Evolutionary conservation across 2,888 invertebrate genomes (phyloP).

Genomic region (Tinea trinotella): DNA sequence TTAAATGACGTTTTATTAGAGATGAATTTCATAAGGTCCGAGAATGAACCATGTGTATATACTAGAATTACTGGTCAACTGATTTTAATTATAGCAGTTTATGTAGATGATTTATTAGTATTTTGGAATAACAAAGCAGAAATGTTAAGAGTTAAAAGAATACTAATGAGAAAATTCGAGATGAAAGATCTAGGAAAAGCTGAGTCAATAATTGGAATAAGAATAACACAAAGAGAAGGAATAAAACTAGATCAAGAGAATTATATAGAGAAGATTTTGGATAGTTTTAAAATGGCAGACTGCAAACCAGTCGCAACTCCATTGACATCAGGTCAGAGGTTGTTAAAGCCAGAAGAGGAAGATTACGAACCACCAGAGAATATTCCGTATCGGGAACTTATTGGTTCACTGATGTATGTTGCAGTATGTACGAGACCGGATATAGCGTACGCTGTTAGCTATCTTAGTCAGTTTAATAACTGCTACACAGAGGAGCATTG

Average conservation of each 20-base stretch:
- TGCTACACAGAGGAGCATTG: too few relatives aligned
- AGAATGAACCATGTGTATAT: slow-evolving; percentile 23
- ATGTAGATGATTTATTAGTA: background rate
- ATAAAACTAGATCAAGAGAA: background rate
- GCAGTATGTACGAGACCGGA: too few relatives aligned
- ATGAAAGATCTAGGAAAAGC: background rate
- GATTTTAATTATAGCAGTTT: background rate
- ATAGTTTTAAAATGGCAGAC: slow-evolving; percentile 19
- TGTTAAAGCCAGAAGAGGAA: slow-evolving; percentile 18
- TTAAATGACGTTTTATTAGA: background rate
- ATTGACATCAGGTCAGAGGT: slow-evolving; percentile 21
- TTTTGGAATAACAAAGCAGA: background rate
- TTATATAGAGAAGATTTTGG: background rate
- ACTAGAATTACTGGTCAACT: slow-evolving; percentile 15
- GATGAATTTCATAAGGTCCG: background rate
- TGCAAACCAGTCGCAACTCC: slow-evolving; percentile 22
- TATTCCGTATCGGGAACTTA: too few relatives aligned
- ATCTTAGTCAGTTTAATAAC: too few relatives aligned
- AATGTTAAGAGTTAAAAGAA: background rate
- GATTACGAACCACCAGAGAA: too few relatives aligned
- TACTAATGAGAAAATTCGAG: background rate
- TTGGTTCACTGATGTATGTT: too few relatives aligned
- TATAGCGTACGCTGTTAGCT: too few relatives aligned
- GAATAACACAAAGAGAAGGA: slow-evolving; percentile 15
- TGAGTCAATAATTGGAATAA: background rate